Evolutionary conservation across 2,113 vertebrate genomes (phyloP).

Genomic region (Irena cyanogastra): DNA sequence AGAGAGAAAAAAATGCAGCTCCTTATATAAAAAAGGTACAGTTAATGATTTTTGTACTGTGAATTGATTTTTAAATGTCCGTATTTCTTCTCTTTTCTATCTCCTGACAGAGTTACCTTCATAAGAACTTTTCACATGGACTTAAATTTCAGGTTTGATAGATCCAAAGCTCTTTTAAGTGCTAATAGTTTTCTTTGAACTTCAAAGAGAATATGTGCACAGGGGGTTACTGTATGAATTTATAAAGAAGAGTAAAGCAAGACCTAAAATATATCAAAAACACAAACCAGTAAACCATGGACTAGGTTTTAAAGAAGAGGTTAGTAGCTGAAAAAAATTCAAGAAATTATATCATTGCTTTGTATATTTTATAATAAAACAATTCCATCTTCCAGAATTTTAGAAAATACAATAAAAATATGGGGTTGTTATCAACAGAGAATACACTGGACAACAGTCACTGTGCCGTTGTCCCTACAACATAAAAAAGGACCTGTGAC

Average conservation of each 20-base stretch:
- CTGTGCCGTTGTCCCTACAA: background rate
- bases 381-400: background rate
- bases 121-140: background rate
- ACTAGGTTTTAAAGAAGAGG: background rate
- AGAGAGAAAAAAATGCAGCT: background rate
- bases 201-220: background rate
- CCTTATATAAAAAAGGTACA: background rate
- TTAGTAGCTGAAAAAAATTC: background rate
- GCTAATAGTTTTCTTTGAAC: background rate
- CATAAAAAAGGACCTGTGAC: background rate
- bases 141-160: background rate
- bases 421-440: rapidly evolving
- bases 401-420: background rate
- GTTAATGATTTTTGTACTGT: background rate
- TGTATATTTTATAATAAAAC: background rate
- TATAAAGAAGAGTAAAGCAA: background rate
- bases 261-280: background rate
- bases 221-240: background rate
- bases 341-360: background rate
- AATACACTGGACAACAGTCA: background rate
- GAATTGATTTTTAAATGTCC: background rate
- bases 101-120: background rate
- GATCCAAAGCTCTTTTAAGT: background rate
- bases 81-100: background rate
- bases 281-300: background rate